Percentiles rank a stretch among this genome's conserved stretches.
Evolutionary conservation across 1,140 invertebrate species (phyloP).

Genomic region (Ptiloglossa arizonensis): DNA sequence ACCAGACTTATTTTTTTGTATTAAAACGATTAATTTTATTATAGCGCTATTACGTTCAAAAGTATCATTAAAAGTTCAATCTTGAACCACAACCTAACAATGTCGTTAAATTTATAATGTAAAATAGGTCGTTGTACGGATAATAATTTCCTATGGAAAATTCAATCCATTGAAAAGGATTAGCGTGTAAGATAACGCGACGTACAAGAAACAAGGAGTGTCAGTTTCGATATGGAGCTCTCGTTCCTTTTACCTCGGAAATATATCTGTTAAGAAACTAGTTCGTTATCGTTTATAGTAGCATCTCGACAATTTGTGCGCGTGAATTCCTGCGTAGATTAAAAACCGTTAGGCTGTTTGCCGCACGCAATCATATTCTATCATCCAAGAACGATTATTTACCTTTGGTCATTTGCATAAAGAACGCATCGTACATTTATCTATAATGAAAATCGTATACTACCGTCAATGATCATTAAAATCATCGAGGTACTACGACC

Average conservation of each 20-base stretch:
- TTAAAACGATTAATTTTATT: too few relatives aligned
- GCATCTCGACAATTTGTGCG: not conserved
- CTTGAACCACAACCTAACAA: too few relatives aligned
- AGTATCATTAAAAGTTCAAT: too few relatives aligned
- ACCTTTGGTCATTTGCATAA: slow-evolving; percentile 23
- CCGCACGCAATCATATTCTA: not conserved
- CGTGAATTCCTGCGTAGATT: slow-evolving; percentile 19
- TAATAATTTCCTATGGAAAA: not conserved
- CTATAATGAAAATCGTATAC: slow-evolving; percentile 48
- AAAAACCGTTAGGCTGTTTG: slow-evolving; percentile 1
- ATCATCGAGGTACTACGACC: not conserved
- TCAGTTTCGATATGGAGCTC: not conserved
- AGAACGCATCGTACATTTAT: slow-evolving; percentile 27
- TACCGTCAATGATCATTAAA: slow-evolving; percentile 17
- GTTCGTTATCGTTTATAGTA: not conserved
- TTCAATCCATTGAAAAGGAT: not conserved
- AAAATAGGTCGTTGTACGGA: too few relatives aligned
- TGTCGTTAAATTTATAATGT: too few relatives aligned
- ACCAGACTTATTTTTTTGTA: too few relatives aligned
- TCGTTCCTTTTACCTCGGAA: not conserved
- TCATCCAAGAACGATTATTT: slow-evolving; percentile 5
- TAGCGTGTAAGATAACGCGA: too few relatives aligned
- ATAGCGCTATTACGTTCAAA: too few relatives aligned
- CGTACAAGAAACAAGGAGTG: not conserved
- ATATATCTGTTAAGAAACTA: not conserved